phyloP scores from a whole-genome alignment of 2,888 invertebrate species.

The Patella caerulea region DNA sequence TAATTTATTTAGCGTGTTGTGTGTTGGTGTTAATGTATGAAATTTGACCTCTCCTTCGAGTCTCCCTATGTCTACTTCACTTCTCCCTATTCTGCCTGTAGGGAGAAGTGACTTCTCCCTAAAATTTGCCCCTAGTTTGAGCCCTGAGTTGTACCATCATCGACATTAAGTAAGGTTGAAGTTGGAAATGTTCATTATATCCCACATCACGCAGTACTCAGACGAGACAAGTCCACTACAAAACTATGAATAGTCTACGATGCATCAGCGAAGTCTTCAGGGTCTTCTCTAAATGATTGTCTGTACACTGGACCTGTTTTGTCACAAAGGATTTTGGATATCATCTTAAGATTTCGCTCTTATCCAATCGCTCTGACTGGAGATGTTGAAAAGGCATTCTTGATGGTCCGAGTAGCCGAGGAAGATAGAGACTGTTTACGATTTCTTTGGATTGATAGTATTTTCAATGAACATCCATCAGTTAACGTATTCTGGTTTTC shows the following conservation, averaged over 20 bases:
- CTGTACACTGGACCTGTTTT: constrained; percentile 1
- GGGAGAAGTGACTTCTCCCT: no score
- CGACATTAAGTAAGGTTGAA: not conserved
- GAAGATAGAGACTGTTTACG: not conserved
- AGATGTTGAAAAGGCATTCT: not conserved
- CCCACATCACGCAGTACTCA: not conserved
- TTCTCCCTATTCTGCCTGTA: no score
- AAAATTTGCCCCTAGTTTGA: no score
- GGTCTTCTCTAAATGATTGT: not conserved
- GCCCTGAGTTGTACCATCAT: not conserved
- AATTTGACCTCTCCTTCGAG: no score
- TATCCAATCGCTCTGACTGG: not conserved
- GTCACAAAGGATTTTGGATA: not conserved
- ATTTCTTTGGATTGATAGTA: not conserved
- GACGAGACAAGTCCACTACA: not conserved
- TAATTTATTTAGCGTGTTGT: no score
- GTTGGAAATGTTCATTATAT: not conserved
- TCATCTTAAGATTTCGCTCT: not conserved
- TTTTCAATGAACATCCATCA: not conserved
- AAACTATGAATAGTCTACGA: not conserved
- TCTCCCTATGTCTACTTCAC: no score
- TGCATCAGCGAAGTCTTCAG: not conserved
- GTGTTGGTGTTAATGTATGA: no score
- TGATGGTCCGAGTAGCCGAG: not conserved
- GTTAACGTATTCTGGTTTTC: not conserved